These are phyloP conservation scores for Hipposideros larvatus DNA, from an alignment of 2,797 vertebrate genomes.

Conservation along the genomic window DNA sequence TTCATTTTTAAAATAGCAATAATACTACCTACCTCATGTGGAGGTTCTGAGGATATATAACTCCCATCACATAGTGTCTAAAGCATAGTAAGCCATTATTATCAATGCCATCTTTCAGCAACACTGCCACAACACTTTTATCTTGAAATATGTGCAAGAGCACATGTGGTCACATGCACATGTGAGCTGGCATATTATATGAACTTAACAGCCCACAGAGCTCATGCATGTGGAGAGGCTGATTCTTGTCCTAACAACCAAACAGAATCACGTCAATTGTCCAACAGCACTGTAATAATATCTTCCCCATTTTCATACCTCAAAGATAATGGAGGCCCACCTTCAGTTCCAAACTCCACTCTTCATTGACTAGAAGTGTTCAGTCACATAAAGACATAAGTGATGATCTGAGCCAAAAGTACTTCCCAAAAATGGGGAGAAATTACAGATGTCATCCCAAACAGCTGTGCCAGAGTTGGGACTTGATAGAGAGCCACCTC, in stretches of 20 bases:
- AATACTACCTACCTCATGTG: neutral
- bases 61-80: neutral
- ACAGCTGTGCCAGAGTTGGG: neutral
- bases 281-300: neutral
- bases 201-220: neutral
- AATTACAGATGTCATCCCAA: constrained; percentile 25
- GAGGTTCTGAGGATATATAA: neutral
- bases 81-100: neutral
- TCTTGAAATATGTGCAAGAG: constrained; percentile 12
- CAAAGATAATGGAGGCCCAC: neutral
- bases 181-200: constrained; percentile 11
- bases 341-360: neutral
- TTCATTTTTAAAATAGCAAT: constrained; percentile 32
- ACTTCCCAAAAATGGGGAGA: constrained; percentile 22
- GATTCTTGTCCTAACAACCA: neutral
- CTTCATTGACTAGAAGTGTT: neutral
- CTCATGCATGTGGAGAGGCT: neutral
- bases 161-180: neutral
- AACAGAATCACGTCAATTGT: neutral
- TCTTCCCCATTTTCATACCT: neutral
- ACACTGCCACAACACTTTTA: neutral
- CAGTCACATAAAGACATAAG: neutral
- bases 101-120: neutral
- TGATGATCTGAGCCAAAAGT: neutral
- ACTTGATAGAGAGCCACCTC: neutral